Conservation (phyloP, 2,113 vertebrate genomes). For the Ptilonorhynchus violaceus region DNA sequence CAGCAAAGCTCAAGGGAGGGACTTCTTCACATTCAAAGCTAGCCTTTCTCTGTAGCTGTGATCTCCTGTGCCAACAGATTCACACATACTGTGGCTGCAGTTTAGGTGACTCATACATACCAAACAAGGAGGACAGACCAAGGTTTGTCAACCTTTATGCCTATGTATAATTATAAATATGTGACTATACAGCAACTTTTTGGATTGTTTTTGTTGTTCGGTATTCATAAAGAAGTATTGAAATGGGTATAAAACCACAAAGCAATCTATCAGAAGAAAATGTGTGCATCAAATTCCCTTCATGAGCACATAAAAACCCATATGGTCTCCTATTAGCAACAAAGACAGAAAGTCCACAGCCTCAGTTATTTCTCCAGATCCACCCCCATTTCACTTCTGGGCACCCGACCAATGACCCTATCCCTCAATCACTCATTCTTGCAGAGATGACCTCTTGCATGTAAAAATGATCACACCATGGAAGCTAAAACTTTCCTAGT, state of each 20-base stretch:
- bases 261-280: neutral
- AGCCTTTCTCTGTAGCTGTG: neutral
- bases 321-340: rapidly evolving
- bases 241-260: neutral
- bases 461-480: neutral
- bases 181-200: neutral
- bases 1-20: neutral
- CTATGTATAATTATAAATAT: neutral
- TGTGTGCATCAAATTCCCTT: neutral
- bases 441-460: neutral
- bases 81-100: neutral
- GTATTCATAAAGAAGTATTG: neutral
- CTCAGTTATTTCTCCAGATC: neutral
- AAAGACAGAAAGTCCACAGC: neutral
- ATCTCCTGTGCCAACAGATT: neutral
- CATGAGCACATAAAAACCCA: neutral
- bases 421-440: neutral
- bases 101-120: neutral
- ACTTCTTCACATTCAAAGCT: neutral
- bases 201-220: neutral
- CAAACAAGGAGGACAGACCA: neutral
- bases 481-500: neutral
- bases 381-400: neutral
- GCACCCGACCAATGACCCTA: rapidly evolving
- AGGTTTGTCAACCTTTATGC: neutral